Percentiles rank a stretch among this genome's conserved stretches.
These are phyloP conservation scores for Rhizomys pruinosus DNA, from an alignment of 2,113 vertebrate species.

Conservation along the genomic window DNA sequence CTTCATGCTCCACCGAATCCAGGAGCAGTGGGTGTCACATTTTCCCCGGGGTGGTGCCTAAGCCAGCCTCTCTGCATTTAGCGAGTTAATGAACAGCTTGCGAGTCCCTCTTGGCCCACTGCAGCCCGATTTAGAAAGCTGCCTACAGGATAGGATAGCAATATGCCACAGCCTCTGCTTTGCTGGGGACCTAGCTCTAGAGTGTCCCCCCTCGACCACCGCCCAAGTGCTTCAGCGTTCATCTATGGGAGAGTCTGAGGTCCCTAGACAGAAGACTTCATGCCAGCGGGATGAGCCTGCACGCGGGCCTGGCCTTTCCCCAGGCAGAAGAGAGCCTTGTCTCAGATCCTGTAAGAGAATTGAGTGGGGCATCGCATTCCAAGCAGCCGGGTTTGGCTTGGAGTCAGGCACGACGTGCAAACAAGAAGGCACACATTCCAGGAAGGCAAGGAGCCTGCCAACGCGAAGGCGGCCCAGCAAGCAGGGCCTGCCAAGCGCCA, in stretches of 20 bases:
- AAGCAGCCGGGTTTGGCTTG: slow-evolving; percentile 66
- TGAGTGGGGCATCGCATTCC: slow-evolving; percentile 60
- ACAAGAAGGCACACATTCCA: slow-evolving; percentile 79
- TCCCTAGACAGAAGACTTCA: background rate
- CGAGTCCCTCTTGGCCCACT: slow-evolving; percentile 60
- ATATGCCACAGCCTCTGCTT: background rate
- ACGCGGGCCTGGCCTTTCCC: background rate
- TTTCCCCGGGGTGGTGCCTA: slow-evolving; percentile 56
- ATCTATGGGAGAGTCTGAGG: background rate
- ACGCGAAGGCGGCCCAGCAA: background rate
- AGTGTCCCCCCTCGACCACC: background rate
- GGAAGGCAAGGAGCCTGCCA: slow-evolving; percentile 70
- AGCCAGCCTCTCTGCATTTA: slow-evolving; percentile 54
- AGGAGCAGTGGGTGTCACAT: slow-evolving; percentile 63
- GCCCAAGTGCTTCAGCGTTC: background rate
- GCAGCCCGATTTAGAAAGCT: slow-evolving; percentile 58
- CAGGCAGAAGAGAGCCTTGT: background rate
- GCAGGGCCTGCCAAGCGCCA: slow-evolving; percentile 60
- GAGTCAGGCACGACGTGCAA: slow-evolving; percentile 68
- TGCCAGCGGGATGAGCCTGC: background rate
- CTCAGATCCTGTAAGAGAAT: slow-evolving; percentile 30
- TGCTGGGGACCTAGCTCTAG: background rate
- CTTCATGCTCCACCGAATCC: slow-evolving; percentile 68
- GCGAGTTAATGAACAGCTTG: slow-evolving; percentile 76
- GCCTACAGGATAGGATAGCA: slow-evolving; percentile 1